phyloP scores from a whole-genome alignment of 2,888 invertebrate genomes.

The Netelia melanura region DNA sequence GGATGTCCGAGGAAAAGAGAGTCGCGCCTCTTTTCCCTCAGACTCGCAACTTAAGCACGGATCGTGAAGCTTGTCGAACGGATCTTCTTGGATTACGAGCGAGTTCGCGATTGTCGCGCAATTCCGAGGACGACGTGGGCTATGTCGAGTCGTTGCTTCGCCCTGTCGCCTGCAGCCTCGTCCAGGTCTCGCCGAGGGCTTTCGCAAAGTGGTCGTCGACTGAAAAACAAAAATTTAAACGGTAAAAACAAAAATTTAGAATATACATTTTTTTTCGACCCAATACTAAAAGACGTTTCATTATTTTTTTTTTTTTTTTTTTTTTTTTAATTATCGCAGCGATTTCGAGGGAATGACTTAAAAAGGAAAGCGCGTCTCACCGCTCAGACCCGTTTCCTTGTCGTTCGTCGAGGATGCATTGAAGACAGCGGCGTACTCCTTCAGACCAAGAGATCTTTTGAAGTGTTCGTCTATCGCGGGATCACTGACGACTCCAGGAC shows the following conservation, averaged over 20 bases:
- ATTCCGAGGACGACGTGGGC: constrained; percentile 65
- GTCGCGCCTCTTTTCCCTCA: neutral
- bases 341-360: too few species aligned
- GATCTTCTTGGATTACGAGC: constrained; percentile 8
- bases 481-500: constrained; percentile 86
- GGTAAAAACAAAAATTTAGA: neutral
- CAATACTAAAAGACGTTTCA: neutral
- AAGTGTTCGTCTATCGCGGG: constrained; percentile 98
- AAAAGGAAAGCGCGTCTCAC: constrained; percentile 71
- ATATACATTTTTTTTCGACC: neutral
- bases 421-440: constrained; percentile 85
- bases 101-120: constrained; percentile 36
- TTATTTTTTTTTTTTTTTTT: constrained; percentile 7
- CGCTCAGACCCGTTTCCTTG: constrained; percentile 83
- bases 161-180: constrained; percentile 82
- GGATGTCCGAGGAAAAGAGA: neutral
- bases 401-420: constrained; percentile 79
- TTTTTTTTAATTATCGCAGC: neutral
- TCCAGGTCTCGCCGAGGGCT: constrained; percentile 84
- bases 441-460: constrained; percentile 94
- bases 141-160: constrained; percentile 82
- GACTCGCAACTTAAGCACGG: constrained; percentile 51
- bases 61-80: constrained; percentile 33
- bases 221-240: constrained; percentile 65
- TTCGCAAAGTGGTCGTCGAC: constrained; percentile 84